These are phyloP conservation scores for Machimus rusticus DNA, from an alignment of 2,888 invertebrate species.

Conservation along the genomic window DNA sequence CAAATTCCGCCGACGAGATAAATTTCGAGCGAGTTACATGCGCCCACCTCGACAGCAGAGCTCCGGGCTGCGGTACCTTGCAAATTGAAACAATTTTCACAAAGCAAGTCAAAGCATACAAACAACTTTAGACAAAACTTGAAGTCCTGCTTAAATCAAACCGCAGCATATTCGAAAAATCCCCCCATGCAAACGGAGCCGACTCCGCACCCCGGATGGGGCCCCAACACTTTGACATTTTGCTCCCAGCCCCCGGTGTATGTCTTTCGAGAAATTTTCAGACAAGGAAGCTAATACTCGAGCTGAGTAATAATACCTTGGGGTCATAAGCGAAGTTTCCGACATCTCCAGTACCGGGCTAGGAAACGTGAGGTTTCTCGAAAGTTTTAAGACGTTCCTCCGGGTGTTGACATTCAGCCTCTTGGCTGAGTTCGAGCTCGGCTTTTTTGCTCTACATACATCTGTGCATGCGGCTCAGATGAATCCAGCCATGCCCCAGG, in stretches of 20 bases:
- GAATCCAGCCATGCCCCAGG: neutral
- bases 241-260: neutral
- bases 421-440: neutral
- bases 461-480: neutral
- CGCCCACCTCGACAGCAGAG: neutral
- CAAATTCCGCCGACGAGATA: neutral
- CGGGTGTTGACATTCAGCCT: conserved; percentile 27
- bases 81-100: neutral
- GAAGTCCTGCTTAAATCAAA: neutral
- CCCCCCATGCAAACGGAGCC: neutral
- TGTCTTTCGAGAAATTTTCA: conserved; percentile 15
- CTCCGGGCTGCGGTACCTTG: neutral
- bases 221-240: conserved; percentile 2
- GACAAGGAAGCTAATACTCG: conserved; percentile 33
- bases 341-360: neutral
- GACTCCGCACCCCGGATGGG: neutral
- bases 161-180: neutral
- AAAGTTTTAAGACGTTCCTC: conserved; percentile 28
- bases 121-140: neutral
- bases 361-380: conserved; percentile 15
- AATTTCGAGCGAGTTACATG: neutral
- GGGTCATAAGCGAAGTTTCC: conserved; percentile 20
- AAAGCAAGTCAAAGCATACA: neutral
- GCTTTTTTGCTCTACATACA: neutral
- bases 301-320: conserved; percentile 33